Evolutionary conservation across 2,888 invertebrate genomes (phyloP).

Genomic region (Rhamphomyia laevipes): DNA sequence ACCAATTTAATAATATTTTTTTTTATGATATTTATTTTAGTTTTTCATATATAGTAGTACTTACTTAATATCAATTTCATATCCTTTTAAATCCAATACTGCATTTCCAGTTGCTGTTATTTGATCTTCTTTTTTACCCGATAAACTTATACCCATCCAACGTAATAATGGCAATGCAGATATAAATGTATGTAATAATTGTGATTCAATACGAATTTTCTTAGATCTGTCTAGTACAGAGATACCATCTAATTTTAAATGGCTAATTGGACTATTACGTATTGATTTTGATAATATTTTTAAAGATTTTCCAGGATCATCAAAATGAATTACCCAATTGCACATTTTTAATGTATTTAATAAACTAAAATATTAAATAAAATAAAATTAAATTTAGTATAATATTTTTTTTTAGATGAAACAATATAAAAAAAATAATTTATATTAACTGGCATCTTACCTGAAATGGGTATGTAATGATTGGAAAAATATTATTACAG

Average conservation of each 20-base stretch:
- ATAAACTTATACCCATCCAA: slow-evolving; percentile 27
- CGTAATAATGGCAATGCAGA: slow-evolving; percentile 22
- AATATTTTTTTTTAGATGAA: background rate
- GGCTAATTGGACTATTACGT: slow-evolving; percentile 25
- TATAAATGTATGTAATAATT: slow-evolving; percentile 23
- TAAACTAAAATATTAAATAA: slow-evolving; percentile 16
- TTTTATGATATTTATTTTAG: background rate
- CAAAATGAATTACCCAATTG: slow-evolving; percentile 27
- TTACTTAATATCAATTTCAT: slow-evolving; percentile 29
- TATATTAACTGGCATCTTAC: slow-evolving; percentile 15
- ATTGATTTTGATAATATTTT: slow-evolving; percentile 24
- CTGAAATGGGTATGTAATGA: slow-evolving; percentile 37
- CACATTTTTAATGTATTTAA: slow-evolving; percentile 27
- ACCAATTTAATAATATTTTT: no score
- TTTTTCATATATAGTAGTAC: slow-evolving; percentile 7
- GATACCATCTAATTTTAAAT: slow-evolving; percentile 26
- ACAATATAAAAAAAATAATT: background rate
- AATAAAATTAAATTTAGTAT: background rate
- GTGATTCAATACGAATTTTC: slow-evolving; percentile 23
- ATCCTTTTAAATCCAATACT: slow-evolving; percentile 24
- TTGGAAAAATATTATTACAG: slow-evolving; percentile 38
- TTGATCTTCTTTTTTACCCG: slow-evolving; percentile 26
- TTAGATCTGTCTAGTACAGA: slow-evolving; percentile 24
- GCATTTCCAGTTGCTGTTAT: slow-evolving; percentile 25
- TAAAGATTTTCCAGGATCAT: slow-evolving; percentile 23